These are phyloP conservation scores for Phymatocera aterrima DNA, from an alignment of 2,888 invertebrate species.

Conservation along the genomic window DNA sequence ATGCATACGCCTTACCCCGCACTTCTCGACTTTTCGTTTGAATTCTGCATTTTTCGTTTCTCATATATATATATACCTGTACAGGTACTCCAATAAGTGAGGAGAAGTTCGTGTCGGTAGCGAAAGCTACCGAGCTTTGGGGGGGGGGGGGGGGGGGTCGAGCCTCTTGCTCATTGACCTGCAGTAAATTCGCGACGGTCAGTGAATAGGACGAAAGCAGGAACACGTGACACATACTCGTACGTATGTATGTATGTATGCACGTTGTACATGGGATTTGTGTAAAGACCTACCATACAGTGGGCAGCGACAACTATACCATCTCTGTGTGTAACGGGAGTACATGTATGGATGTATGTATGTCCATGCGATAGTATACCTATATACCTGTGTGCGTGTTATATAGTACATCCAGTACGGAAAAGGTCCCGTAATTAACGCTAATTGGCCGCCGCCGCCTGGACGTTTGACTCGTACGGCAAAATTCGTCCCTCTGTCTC, in stretches of 20 bases:
- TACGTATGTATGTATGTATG: not conserved
- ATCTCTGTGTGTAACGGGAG: not conserved
- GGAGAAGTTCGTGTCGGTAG: too few relatives aligned
- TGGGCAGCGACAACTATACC: constrained; percentile 4
- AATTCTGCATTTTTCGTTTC: too few relatives aligned
- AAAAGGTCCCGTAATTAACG: constrained; percentile 43
- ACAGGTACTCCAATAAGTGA: too few relatives aligned
- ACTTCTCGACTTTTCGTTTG: too few relatives aligned
- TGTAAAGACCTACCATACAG: constrained; percentile 20
- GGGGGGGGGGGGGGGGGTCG: too few relatives aligned
- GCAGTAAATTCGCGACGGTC: constrained; percentile 10
- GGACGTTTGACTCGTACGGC: constrained; percentile 42
- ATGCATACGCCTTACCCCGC: too few relatives aligned
- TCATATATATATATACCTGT: not conserved
- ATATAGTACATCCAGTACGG: not conserved
- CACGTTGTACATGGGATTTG: not conserved
- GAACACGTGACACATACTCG: not conserved
- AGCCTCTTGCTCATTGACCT: constrained; percentile 5
- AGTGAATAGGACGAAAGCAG: not conserved
- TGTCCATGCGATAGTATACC: too few relatives aligned
- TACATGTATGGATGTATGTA: not conserved
- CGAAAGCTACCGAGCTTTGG: too few relatives aligned
- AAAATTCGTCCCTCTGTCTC: not conserved
- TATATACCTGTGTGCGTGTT: not conserved
- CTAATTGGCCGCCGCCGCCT: constrained; percentile 45